Evolutionary conservation across 2,797 vertebrate genomes (phyloP), one percentile per base, ranked within the genome.

Genomic region (Pantherophis alleghaniensis): DNA sequence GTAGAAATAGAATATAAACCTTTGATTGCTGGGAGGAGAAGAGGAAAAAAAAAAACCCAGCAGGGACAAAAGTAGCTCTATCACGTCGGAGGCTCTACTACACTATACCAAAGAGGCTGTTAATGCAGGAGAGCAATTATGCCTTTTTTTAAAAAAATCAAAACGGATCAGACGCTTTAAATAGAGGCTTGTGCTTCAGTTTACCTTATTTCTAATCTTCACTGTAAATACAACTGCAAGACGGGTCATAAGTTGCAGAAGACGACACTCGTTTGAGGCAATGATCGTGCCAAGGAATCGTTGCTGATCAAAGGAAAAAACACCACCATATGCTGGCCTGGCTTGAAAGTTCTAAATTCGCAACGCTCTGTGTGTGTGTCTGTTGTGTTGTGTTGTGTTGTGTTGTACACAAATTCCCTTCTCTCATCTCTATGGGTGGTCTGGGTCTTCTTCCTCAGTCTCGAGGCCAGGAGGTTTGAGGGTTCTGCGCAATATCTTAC

Each of bases 1-100:
- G 91, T 92, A 6, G 93, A 79, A 88, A 14, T 90, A 3, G 20
- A 1, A 26, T 13, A 92, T 92, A 24, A 56, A 59, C 20, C 89
- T 9, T 51, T 88, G 91, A 93, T n/a, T 16, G 10, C 1, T 63
- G 55, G 91, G 7, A 0, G 6, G 1, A 28, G 10, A 1, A n/a
- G 5, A 89, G 74, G 93, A 16, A 86, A 88, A 60, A 94, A 94
- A 79, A 2, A 92, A 59, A 95, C 91, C 86, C 0, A 87, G 12
- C 12, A 14, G n/a, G 60, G 55, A 60, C 22, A 0, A 89, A 26
- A 18, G 32, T 10, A 56, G 47, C 12, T 14, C 6, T 90, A 12
- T 69, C 32, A 57, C 13, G 11, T 61, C 37, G 14, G 57, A 37
- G 37, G 32, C 37, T 93, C 28, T 37, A 2, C 14, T 37, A 2